Evolutionary conservation across 2,797 vertebrate species (phyloP), one percentile per base, ranked within the genome.

Genomic region (Agapornis canus): DNA sequence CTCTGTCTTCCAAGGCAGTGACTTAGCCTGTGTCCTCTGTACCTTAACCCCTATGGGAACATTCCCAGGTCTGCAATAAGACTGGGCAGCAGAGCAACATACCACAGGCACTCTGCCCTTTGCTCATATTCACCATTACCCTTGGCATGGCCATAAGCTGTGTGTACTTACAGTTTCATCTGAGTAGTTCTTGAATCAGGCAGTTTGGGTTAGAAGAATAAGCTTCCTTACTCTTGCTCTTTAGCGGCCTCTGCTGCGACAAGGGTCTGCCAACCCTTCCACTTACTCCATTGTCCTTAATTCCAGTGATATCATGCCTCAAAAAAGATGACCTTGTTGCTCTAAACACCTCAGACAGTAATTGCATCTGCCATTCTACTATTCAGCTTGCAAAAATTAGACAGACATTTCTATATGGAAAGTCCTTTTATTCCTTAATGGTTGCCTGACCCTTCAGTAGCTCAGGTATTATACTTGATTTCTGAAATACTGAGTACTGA

Each of bases 401-500:
- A 37, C 42, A 65, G 35, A 77, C 2, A 1, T 78, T 61, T 63
- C 63, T 13, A 6, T 60, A 32, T 13, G 13, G 51, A 35, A 84
- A 23, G 22, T 21, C 45, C 37, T 87, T 71, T 27, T 42, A 13
- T 32, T 76, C 11, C n/a, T 37, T 23, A 11, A 61, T 80, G 9
- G 54, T 43, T 93, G 52, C 31, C 18, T 75, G 11, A 66, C 25
- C 6, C 39, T 17, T 86, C 9, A 20, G 59, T 81, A 78, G 23
- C 64, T 63, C 86, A 63, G 32, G 32, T 9, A 49, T 35, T 39
- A 39, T 54, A 43, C 16, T 47, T 57, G 49, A 31, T 35, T 57
- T 90, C 66, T 89, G 60, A 83, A 91, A 61, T 52, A 81, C 11
- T 45, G 20, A 77, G 72, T 82, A 43, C 13, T 32, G 40, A 49